These are phyloP conservation scores for Pyrochroa serraticornis DNA, from an alignment of 2,888 invertebrate species.

Conservation along the genomic window DNA sequence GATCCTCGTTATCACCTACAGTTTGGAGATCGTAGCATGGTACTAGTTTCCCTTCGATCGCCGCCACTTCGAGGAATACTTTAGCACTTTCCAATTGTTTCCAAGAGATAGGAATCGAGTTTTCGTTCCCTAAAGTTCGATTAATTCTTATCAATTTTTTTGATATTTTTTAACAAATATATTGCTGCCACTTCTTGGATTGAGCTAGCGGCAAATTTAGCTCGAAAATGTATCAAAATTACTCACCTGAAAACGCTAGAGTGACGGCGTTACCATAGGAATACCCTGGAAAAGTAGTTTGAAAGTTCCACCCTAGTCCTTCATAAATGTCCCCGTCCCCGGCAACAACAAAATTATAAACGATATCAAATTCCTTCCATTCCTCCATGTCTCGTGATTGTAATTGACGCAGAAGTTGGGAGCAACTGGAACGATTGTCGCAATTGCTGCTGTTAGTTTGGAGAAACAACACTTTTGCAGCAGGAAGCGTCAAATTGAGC, in stretches of 20 bases:
- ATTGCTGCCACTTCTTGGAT: too few relatives aligned
- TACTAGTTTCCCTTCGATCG: slow-evolving; percentile 24
- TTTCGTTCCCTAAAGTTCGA: slow-evolving; percentile 1
- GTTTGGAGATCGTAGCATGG: slow-evolving; percentile 22
- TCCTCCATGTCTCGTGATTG: slow-evolving; percentile 31
- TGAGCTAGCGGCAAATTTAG: too few relatives aligned
- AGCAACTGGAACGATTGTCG: slow-evolving; percentile 20
- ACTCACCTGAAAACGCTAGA: slow-evolving; percentile 25
- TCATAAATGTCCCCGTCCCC: slow-evolving; percentile 42
- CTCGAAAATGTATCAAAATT: slow-evolving; percentile 3
- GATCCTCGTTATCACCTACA: slow-evolving; percentile 7
- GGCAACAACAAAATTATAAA: slow-evolving; percentile 43
- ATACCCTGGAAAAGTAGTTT: slow-evolving; percentile 1
- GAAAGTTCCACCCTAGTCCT: slow-evolving; percentile 40
- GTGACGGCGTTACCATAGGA: slow-evolving; percentile 10
- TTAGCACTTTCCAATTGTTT: slow-evolving; percentile 23
- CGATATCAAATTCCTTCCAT: slow-evolving; percentile 36
- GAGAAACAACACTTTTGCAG: slow-evolving; percentile 25
- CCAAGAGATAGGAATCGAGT: background rate
- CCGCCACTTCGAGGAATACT: slow-evolving; percentile 24
- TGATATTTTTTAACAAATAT: too few relatives aligned
- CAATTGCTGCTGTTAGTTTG: slow-evolving; percentile 29
- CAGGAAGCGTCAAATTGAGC: slow-evolving; percentile 21
- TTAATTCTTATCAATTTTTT: too few relatives aligned
- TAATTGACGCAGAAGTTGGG: slow-evolving; percentile 24